phyloP scores from a whole-genome alignment of 2,888 invertebrate genomes.

The Pristionchus fissidentatus region DNA sequence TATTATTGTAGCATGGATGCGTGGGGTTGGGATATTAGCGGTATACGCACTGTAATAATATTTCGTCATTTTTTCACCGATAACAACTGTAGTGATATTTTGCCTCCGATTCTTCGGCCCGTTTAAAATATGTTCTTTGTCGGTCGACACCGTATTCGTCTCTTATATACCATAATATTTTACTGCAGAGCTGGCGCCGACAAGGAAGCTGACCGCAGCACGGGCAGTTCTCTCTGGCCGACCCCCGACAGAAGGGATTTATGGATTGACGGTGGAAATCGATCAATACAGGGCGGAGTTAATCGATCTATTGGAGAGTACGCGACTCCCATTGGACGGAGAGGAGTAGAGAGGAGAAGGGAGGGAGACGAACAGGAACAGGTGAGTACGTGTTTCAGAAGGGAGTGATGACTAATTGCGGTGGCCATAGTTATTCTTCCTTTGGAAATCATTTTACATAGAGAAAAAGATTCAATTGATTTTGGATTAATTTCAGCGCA shows the following conservation, averaged over 20 bases:
- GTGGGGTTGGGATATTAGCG: no score
- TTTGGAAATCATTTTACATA: no score
- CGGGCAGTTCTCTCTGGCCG: not conserved
- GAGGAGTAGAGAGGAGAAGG: slow-evolving; percentile 29
- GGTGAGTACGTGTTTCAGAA: not conserved
- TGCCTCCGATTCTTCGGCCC: no score
- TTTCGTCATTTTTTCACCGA: no score
- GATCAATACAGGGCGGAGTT: slow-evolving; percentile 13
- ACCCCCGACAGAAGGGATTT: slow-evolving; percentile 42
- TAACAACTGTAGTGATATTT: no score
- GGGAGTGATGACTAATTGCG: no score
- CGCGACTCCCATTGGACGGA: slow-evolving; percentile 1
- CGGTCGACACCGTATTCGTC: not conserved
- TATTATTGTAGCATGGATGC: no score
- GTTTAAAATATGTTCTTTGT: not conserved
- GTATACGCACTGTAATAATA: no score
- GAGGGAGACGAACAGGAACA: not conserved
- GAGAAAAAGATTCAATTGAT: not conserved
- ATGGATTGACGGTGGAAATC: no score
- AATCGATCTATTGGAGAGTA: slow-evolving; percentile 20
- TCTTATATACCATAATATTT: not conserved
- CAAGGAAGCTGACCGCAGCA: slow-evolving; percentile 26
- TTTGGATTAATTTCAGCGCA: not conserved
- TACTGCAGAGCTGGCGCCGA: slow-evolving; percentile 20
- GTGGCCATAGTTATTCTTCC: no score